phyloP scores from a whole-genome alignment of 2,797 vertebrate species.

The Manis javanica region DNA sequence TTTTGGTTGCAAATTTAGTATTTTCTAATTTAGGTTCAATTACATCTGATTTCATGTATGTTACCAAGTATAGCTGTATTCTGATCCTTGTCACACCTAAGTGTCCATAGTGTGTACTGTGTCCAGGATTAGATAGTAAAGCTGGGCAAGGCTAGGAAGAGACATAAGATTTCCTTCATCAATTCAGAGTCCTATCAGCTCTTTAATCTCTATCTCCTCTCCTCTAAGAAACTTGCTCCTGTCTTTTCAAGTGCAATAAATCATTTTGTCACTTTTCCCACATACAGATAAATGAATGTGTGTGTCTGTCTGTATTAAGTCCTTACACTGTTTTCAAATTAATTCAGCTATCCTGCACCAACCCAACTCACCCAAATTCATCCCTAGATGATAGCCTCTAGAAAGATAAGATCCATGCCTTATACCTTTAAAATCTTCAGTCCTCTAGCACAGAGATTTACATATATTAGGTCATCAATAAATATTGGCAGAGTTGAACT shows the following conservation, averaged over 20 bases:
- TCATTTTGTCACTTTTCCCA: background rate
- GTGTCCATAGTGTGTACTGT: background rate
- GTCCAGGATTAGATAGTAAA: background rate
- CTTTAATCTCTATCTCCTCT: background rate
- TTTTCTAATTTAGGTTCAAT: constrained; percentile 21
- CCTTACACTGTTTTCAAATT: background rate
- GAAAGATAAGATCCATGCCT: background rate
- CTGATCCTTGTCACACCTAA: background rate
- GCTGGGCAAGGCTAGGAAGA: background rate
- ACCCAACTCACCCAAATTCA: background rate
- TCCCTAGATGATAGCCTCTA: background rate
- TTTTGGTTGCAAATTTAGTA: background rate
- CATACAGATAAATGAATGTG: background rate
- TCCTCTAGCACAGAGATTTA: background rate
- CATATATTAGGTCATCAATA: background rate
- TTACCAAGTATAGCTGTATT: background rate
- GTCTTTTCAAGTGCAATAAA: background rate
- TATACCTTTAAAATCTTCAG: background rate
- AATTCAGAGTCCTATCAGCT: background rate
- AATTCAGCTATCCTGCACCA: background rate
- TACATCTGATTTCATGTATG: background rate
- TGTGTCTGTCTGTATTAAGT: background rate
- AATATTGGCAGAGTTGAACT: background rate
- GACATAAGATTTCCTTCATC: background rate
- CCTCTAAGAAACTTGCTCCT: background rate